Evolutionary conservation across 2,888 invertebrate species (phyloP).

Genomic region (Pseudanteris insignis): DNA sequence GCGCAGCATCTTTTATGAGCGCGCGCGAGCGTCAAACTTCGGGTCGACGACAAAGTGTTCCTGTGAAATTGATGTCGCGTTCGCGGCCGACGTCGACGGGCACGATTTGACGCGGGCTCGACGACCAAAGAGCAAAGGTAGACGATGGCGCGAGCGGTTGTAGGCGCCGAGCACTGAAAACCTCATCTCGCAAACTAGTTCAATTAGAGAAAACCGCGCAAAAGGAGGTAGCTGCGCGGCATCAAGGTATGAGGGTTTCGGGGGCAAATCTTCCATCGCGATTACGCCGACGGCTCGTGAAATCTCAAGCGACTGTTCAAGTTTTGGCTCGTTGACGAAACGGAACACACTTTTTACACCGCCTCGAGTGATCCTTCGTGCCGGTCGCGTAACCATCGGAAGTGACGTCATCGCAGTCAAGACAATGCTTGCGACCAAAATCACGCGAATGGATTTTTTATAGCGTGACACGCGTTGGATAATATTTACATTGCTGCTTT

Average conservation of each 20-base stretch:
- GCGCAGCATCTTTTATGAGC: slow-evolving; percentile 24
- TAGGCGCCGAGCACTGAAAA: slow-evolving; percentile 39
- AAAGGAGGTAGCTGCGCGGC: slow-evolving; percentile 58
- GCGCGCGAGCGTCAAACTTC: slow-evolving; percentile 12
- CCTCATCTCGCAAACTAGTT: slow-evolving; percentile 57
- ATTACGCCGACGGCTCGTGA: slow-evolving; percentile 44
- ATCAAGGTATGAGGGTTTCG: slow-evolving; percentile 62
- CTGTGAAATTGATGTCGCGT: slow-evolving; percentile 26
- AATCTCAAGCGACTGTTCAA: slow-evolving; percentile 22
- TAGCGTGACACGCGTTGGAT: too few relatives aligned
- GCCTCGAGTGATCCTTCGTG: too few relatives aligned
- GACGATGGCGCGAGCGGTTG: slow-evolving; percentile 15
- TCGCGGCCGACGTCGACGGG: slow-evolving; percentile 5
- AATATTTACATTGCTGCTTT: too few relatives aligned
- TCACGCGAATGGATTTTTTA: too few relatives aligned
- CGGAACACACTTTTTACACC: slow-evolving; percentile 2
- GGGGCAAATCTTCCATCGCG: slow-evolving; percentile 53
- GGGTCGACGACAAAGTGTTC: slow-evolving; percentile 32
- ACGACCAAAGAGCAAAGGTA: slow-evolving; percentile 32
- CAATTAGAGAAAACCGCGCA: slow-evolving; percentile 62
- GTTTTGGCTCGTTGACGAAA: slow-evolving; percentile 13
- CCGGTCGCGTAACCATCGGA: too few relatives aligned
- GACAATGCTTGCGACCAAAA: too few relatives aligned
- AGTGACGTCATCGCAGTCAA: too few relatives aligned
- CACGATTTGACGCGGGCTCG: slow-evolving; percentile 5